Conservation (phyloP, 1,140 invertebrate genomes). For the Rhopalosiphum padi region DNA sequence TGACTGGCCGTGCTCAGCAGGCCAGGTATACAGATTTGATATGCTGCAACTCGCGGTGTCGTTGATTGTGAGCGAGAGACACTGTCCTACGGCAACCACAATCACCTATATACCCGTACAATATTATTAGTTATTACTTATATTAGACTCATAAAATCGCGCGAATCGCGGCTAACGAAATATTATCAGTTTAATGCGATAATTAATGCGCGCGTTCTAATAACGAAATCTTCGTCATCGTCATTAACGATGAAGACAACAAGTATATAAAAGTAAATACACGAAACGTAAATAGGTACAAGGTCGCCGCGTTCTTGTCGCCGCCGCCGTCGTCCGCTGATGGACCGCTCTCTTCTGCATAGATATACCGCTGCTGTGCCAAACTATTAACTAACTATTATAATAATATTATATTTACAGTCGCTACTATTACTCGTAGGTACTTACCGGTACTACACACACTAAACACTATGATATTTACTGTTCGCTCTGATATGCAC, state of each 20-base stretch:
- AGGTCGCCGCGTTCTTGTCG: slow-evolving; percentile 32
- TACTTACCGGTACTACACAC: neutral
- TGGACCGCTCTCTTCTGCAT: neutral
- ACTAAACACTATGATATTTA: neutral
- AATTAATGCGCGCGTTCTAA: slow-evolving; percentile 42
- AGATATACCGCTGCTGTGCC: too few relatives aligned
- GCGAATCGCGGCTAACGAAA: neutral
- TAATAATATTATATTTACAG: slow-evolving; percentile 7
- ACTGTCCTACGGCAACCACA: neutral
- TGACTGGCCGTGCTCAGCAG: neutral
- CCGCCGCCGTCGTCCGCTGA: neutral
- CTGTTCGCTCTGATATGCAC: neutral
- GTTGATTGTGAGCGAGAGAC: neutral
- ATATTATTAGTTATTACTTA: neutral
- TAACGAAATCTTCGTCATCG: slow-evolving; percentile 33
- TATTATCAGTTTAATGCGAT: slow-evolving; percentile 1
- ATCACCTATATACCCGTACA: neutral
- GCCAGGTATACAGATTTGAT: neutral
- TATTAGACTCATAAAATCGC: neutral
- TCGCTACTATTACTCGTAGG: neutral
- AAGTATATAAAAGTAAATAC: slow-evolving; percentile 26
- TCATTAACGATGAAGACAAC: neutral
- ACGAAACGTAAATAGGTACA: slow-evolving; percentile 42
- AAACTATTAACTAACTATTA: neutral
- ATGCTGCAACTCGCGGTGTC: neutral